These are phyloP conservation scores for Parotia lawesii DNA, from an alignment of 2,113 vertebrate species.

Conservation along the genomic window DNA sequence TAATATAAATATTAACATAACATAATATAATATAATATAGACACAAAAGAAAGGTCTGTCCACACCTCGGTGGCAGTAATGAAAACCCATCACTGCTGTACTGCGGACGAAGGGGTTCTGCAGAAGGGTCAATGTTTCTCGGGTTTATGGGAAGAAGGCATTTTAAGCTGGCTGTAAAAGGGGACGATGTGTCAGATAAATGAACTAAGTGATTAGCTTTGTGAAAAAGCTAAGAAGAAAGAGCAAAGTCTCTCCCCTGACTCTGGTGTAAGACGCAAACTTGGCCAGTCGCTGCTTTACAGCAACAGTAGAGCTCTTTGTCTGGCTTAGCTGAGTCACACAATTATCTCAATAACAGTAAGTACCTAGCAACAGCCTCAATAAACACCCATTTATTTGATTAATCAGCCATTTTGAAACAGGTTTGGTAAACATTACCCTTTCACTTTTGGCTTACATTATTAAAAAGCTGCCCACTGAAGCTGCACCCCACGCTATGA, in stretches of 20 bases:
- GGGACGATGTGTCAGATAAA: background rate
- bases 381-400: constrained; percentile 59
- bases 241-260: background rate
- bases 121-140: background rate
- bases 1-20: background rate
- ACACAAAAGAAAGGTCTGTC: background rate
- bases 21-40: background rate
- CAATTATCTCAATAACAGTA: constrained; percentile 58
- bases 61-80: background rate
- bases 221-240: background rate
- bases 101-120: background rate
- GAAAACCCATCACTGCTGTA: background rate
- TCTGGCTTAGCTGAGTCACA: constrained; percentile 52
- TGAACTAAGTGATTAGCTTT: background rate
- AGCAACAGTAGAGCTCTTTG: constrained; percentile 48
- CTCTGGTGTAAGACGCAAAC: background rate
- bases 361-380: constrained; percentile 50
- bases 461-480: constrained; percentile 13
- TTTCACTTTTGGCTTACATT: constrained; percentile 27
- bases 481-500: background rate
- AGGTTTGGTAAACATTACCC: constrained; percentile 33
- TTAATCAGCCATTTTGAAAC: constrained; percentile 52
- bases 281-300: background rate
- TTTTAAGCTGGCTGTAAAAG: background rate
- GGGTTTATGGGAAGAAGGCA: background rate